Evolutionary conservation across 2,113 vertebrate genomes (phyloP).

Genomic region (Heterocephalus glaber): DNA sequence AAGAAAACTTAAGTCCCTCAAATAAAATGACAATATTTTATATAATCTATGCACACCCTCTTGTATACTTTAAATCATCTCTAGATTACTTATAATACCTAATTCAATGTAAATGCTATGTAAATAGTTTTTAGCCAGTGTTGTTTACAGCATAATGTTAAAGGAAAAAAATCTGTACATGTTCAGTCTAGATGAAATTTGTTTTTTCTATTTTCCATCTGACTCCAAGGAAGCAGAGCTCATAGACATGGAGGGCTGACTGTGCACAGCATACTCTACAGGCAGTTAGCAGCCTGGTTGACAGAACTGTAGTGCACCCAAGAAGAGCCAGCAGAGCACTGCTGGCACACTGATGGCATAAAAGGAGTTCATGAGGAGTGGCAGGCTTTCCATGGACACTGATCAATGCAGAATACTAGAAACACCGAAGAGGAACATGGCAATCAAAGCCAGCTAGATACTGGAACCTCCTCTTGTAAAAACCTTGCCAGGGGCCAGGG

Average conservation of each 20-base stretch:
- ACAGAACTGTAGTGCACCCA: too few relatives aligned
- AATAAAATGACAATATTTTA: too few relatives aligned
- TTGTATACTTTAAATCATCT: neutral
- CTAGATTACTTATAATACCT: neutral
- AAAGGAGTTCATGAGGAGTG: neutral
- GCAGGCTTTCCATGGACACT: neutral
- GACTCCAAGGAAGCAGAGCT: neutral
- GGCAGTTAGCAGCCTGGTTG: neutral
- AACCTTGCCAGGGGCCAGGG: too few relatives aligned
- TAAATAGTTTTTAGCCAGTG: neutral
- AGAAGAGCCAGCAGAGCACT: neutral
- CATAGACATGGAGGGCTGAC: neutral
- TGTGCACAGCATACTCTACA: neutral
- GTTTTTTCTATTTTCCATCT: neutral
- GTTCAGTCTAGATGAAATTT: neutral
- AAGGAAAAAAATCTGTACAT: neutral
- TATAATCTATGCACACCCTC: neutral
- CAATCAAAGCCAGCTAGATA: neutral
- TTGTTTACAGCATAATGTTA: neutral
- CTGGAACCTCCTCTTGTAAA: neutral
- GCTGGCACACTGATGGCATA: accelerated
- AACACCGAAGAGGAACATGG: neutral
- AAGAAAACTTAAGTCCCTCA: neutral
- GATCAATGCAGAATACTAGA: neutral
- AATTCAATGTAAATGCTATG: neutral